Evolutionary conservation across 2,113 vertebrate species (phyloP), one percentile per base, ranked within the genome.

Genomic region (Saccopteryx bilineata): DNA sequence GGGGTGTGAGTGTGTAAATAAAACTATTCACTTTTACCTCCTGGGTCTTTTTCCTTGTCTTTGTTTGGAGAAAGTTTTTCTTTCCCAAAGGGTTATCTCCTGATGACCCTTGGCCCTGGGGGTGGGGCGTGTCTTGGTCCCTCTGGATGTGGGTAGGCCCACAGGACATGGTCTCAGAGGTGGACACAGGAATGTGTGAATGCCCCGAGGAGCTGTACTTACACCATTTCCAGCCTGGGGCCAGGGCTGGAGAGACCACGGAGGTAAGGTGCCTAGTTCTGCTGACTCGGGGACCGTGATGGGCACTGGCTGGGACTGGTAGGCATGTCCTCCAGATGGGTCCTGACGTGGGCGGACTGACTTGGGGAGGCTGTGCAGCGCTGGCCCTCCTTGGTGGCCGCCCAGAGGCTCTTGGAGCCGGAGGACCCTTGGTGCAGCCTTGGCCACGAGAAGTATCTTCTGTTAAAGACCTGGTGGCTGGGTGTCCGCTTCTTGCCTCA

Each of bases 291-390:
- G 68, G 31, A 28, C n/a, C 5, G 54, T 56, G 54, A 26, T 31
- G 68, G 63, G 9, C 18, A 2, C 56, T 19, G 48, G 12, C 31
- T 23, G 9, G 18, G 50, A 21, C 65, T 48, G 76, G 31, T 52
- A 12, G 71, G 10, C 9, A 0, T 12, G 60, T 13, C 46, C 18
- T 48, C 15, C 8, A 26, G 3, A 12, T 4, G 2, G 52, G 10
- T 5, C 17, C 65, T 76, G 39, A 6, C 17, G 1, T 48, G 58
- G 39, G 13, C 31, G 19, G 48, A 50, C 31, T 17, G 31, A 39
- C 5, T 12, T 12, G n/a, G 26, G 28, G 15, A 50, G 31, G 14
- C 74, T 50, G 9, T 48, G 58, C 46, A 46, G 46, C n/a, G 9
- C n/a, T 92, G 48, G 66, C 39, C 13, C 23, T 60, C 46, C 33